Percentiles rank a stretch among this genome's conserved stretches.
These are phyloP conservation scores for Leptonema lineaticorne DNA, from an alignment of 1,140 invertebrate species.

Conservation along the genomic window DNA sequence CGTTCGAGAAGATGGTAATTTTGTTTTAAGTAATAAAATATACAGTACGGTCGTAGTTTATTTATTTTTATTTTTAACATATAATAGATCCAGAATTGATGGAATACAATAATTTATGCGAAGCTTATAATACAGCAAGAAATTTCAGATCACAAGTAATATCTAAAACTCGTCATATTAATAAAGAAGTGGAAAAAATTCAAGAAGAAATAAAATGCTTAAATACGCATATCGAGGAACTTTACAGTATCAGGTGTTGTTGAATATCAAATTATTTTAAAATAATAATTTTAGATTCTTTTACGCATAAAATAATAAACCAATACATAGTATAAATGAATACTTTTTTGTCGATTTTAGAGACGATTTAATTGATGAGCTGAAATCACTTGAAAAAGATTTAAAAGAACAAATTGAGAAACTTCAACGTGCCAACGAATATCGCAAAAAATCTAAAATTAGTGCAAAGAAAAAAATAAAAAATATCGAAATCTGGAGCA, in stretches of 20 bases:
- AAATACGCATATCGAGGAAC: constrained; percentile 10
- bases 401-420: constrained; percentile 34
- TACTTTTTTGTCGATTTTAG: constrained; percentile 12
- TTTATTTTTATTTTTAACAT: neutral
- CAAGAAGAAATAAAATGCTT: constrained; percentile 20
- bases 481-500: constrained; percentile 23
- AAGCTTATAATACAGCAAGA: constrained; percentile 14
- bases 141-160: constrained; percentile 19
- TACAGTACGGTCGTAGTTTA: neutral
- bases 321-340: no score
- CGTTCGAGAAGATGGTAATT: constrained; percentile 54
- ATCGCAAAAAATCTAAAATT: constrained; percentile 14
- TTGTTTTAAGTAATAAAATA: neutral
- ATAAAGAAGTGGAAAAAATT: constrained; percentile 15
- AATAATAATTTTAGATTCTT: no score
- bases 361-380: constrained; percentile 30
- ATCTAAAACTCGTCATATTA: constrained; percentile 1
- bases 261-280: no score
- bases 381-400: constrained; percentile 24
- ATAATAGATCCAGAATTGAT: constrained; percentile 33
- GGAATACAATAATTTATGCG: constrained; percentile 25
- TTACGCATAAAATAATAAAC: no score
- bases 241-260: constrained; percentile 26
- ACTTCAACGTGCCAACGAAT: constrained; percentile 22
- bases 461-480: constrained; percentile 29